Evolutionary conservation across 23 tunicate species (phyloP).

Genomic region (Ciona savignyi): DNA sequence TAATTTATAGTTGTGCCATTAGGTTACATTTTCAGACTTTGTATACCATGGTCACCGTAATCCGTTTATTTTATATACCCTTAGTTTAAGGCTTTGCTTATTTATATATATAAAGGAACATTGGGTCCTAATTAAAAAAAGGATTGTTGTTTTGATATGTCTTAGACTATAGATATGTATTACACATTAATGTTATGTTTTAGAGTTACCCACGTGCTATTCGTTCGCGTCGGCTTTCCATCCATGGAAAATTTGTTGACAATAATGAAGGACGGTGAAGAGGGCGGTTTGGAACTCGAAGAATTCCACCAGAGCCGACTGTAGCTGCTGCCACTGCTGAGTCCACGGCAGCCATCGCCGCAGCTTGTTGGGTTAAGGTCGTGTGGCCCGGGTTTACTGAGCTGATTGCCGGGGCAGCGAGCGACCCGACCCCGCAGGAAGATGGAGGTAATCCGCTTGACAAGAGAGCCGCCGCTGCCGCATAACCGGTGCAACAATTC

Average conservation of each 20-base stretch:
- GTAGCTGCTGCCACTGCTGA: constrained; percentile 61
- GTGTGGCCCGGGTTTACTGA: constrained; percentile 23
- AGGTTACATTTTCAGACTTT: no score
- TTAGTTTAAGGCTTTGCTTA: no score
- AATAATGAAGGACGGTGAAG: constrained; percentile 34
- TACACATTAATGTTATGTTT: no score
- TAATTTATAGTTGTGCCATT: no score
- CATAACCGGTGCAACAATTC: constrained; percentile 43
- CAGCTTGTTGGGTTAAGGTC: constrained; percentile 54
- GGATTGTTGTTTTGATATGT: no score
- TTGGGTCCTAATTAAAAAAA: no score
- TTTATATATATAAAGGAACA: no score
- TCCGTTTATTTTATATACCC: no score
- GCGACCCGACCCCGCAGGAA: constrained; percentile 31
- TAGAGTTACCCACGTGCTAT: constrained; percentile 81
- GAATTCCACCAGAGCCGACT: constrained; percentile 6
- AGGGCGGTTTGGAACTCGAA: constrained; percentile 38
- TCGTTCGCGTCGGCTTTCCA: constrained; percentile 94
- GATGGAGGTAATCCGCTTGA: constrained; percentile 23
- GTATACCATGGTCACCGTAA: no score
- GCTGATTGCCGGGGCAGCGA: constrained; percentile 27
- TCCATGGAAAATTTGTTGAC: constrained; percentile 78
- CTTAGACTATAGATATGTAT: no score
- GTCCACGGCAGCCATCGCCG: constrained; percentile 52
- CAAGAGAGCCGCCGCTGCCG: constrained; percentile 43